Evolutionary conservation across 1,140 invertebrate species (phyloP), one percentile per base, ranked within the genome.

Genomic region (Scaptomyza hsui): DNA sequence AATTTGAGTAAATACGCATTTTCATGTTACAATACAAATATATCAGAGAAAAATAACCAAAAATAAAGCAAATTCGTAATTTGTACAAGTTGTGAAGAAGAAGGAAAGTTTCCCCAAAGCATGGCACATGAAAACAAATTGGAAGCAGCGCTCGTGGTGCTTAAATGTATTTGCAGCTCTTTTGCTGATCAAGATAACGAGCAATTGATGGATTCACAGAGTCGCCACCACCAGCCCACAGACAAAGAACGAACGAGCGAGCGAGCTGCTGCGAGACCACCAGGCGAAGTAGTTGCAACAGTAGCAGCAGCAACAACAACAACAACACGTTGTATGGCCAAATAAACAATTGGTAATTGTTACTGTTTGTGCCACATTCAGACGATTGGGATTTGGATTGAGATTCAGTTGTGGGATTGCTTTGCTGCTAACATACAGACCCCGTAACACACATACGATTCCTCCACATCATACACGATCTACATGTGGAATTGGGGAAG

Each of bases 281-380:
- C 41, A 47, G n/a, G 26, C 13, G 60, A 45, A 74, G 56, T 68
- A 45, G 48, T n/a, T 37, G 42, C 26, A 45, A 12, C 15, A 37
- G 29, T 9, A 4, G 19, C 13, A 39, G 29, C 51, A 21, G 35
- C 35, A 37, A 24, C 52, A 56, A 10, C 35, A 16, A 15, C 71
- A 69, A 68, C 61, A 82, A 70, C 69, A 74, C 79, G 67, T 72
- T 74, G 69, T 74, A 74, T 74, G 71, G 73, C 73, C 78, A 77
- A 82, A 83, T 83, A 86, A 83, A 83, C 68, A 86, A 83, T 86
- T 83, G 80, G 80, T 76, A 83, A 83, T 83, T 83, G 80, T 76
- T 80, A 75, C 60, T 74, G 74, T 72, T 78, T 83, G 77, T 76
- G 71, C 71, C 61, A 71, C 61, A 71, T 70, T 63, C 59, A 72